A percentile compares a stretch with the other conserved stretches of the same genome.
Evolutionary conservation across 2,888 invertebrate species (phyloP).

Genomic region (Sarcophaga rosellei): DNA sequence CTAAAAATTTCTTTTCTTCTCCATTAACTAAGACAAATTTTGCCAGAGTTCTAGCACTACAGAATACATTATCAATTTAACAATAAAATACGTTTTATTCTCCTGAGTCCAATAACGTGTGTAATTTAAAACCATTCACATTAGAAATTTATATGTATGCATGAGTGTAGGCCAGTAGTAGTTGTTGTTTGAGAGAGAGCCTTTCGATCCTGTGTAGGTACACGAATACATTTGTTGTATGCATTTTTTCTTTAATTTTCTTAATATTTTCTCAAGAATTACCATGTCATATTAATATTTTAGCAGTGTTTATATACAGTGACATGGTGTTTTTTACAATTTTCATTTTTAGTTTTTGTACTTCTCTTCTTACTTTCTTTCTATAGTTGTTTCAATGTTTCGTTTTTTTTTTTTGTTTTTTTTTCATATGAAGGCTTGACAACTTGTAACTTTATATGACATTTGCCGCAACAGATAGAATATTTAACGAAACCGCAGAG

Average conservation of each 20-base stretch:
- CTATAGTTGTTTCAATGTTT: no score
- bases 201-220: background rate
- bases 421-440: constrained; percentile 54
- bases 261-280: constrained; percentile 64
- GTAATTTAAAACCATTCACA: no score
- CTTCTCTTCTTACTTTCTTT: background rate
- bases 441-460: constrained; percentile 67
- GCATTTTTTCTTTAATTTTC: constrained; percentile 58
- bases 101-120: no score
- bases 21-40: no score
- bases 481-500: constrained; percentile 64
- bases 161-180: no score
- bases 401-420: constrained; percentile 15
- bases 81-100: no score
- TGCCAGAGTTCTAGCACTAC: no score
- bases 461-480: constrained; percentile 69
- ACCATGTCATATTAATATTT: constrained; percentile 68
- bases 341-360: constrained; percentile 25
- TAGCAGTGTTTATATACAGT: constrained; percentile 52
- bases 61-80: no score
- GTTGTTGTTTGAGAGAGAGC: background rate
- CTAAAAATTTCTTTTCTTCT: no score
- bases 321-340: constrained; percentile 55
- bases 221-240: background rate
- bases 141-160: no score